Percentiles rank a stretch among this genome's conserved stretches.
Conservation (phyloP, 2,797 vertebrate genomes). For the Streptopelia turtur region DNA sequence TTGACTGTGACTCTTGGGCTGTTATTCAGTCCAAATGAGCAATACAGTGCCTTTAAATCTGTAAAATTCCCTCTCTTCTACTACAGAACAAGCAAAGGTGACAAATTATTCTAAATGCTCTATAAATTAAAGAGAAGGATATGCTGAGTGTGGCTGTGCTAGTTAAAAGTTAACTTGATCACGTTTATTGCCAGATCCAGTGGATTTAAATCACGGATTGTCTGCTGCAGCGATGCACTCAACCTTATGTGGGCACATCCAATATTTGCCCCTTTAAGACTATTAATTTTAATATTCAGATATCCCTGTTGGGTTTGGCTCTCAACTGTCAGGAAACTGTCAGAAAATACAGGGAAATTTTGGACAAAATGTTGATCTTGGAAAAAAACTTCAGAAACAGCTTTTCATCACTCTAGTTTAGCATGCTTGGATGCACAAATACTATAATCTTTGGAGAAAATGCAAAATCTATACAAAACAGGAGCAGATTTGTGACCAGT, state of each 20-base stretch:
- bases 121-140: neutral
- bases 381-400: neutral
- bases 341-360: neutral
- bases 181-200: neutral
- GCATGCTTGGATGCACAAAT: neutral
- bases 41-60: neutral
- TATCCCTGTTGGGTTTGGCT: neutral
- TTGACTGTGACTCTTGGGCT: neutral
- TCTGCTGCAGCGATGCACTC: neutral
- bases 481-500: neutral
- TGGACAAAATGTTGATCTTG: neutral
- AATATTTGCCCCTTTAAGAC: neutral
- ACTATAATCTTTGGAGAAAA: neutral
- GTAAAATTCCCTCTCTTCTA: neutral
- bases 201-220: neutral
- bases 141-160: neutral
- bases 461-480: neutral
- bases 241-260: neutral
- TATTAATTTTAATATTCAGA: neutral
- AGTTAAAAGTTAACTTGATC: neutral
- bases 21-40: neutral
- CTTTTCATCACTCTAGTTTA: neutral
- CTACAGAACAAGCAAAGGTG: neutral
- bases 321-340: neutral
- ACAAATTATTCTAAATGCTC: neutral